Base-by-base conservation (phyloP, 2,888 invertebrate genomes). In the Lithophane semibrunnea region DNA sequence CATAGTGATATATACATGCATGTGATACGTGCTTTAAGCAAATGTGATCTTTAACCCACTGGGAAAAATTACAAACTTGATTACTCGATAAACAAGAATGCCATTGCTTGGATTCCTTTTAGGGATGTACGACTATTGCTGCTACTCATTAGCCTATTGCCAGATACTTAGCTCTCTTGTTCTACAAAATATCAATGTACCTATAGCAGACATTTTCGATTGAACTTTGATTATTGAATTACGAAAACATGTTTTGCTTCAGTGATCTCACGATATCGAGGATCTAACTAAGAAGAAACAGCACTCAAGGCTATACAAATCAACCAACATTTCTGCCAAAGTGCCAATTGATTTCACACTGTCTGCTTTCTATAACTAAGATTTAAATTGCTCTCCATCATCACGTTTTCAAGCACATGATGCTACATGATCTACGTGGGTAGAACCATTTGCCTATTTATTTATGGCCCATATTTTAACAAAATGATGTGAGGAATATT, bases 401-500 rank as follows among this genome's bases (percentile, higher is more conserved):
- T 65, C 74, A 71, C 60, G 52, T 74, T 83, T 75, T 44, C 12
- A 73, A 66, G 61, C 61, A 66, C 52, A 60, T 37, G 64, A 68
- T 71, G 79, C 24, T 60, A 29, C 60, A 58, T 54, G 18, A 65
- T 75, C 3, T 61, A 49, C 68, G 85, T 86, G 80, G 80, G 86
- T 67, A 61, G 73, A 69, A 64, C 73, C 56, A 72, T 80, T 80
- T 83, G 61, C 77, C 24, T 37, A 61, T 58, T 83, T 86, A 75
- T 83, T 80, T 83, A 77, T 72, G 75, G 71, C 7, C n/a, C 69
- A 65, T 84, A 73, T 76, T 65, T 66, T 74, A 68, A 72, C 74
- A 72, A 79, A 69, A 77, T 80, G 16, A 52, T 44, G 54, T n/a
- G 42, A 47, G 68, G 64, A 80, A 77, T 75, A 78, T 84, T 75